A percentile compares a stretch with the other conserved stretches of the same genome.
Conservation (phyloP, 1,140 invertebrate species). For the Lutraria rhynchaena region DNA sequence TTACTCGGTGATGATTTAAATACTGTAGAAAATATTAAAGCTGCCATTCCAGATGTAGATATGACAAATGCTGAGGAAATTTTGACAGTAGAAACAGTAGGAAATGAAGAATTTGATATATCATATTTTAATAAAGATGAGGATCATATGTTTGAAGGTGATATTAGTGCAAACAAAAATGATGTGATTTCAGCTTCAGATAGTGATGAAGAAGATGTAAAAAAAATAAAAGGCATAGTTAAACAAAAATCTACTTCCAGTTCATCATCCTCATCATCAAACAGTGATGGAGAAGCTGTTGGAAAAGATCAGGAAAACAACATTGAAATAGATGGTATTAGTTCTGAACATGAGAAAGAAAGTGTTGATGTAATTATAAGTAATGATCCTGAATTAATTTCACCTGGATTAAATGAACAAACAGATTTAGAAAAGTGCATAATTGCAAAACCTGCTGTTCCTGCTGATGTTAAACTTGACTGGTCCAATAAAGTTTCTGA, state of each 20-base stretch:
- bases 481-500: constrained; percentile 22
- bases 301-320: background rate
- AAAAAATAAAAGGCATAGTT: too few relatives aligned
- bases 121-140: too few relatives aligned
- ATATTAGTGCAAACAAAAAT: background rate
- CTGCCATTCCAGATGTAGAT: background rate
- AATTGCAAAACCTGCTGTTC: constrained; percentile 26
- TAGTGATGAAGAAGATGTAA: background rate
- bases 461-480: constrained; percentile 33
- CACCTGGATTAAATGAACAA: background rate
- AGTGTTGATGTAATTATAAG: background rate
- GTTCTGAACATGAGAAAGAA: background rate
- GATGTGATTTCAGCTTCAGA: too few relatives aligned
- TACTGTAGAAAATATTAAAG: background rate
- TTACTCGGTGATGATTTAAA: too few relatives aligned
- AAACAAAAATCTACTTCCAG: too few relatives aligned
- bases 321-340: background rate
- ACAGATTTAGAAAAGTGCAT: background rate
- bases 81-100: background rate
- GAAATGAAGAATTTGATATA: background rate
- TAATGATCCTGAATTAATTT: background rate
- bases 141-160: too few relatives aligned
- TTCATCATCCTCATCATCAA: constrained; percentile 38
- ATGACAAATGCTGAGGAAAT: background rate
- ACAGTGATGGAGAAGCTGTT: background rate